Percentiles rank a stretch among this genome's conserved stretches.
Conservation (phyloP, 2,797 vertebrate genomes). For the Sebastes itinus region DNA sequence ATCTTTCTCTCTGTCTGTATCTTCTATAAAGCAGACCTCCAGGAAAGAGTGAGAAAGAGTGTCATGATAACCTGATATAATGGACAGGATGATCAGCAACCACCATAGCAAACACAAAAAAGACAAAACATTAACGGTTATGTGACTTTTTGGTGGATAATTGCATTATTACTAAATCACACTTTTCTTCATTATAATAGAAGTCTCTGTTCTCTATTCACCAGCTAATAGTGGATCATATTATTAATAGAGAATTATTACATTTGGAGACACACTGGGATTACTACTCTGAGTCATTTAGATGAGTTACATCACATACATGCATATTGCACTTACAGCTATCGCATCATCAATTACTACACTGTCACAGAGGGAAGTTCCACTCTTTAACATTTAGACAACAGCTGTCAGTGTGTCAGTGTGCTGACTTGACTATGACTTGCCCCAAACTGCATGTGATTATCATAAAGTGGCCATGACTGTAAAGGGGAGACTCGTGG, state of each 20-base stretch:
- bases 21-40: background rate
- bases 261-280: background rate
- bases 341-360: background rate
- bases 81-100: background rate
- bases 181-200: background rate
- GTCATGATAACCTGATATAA: background rate
- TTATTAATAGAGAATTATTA: background rate
- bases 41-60: background rate
- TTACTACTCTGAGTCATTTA: background rate
- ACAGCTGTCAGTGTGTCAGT: too few relatives aligned
- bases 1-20: background rate
- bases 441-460: too few relatives aligned
- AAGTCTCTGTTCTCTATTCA: background rate
- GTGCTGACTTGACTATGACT: too few relatives aligned
- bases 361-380: background rate
- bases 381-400: background rate
- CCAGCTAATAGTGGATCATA: background rate
- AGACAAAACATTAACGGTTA: background rate
- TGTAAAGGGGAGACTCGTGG: too few relatives aligned
- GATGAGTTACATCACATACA: background rate
- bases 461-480: too few relatives aligned
- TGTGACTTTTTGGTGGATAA: background rate
- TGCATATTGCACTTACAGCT: background rate
- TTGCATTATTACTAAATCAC: slow-evolving; percentile 39
- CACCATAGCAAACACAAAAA: background rate